Evolutionary conservation across 2,888 invertebrate species (phyloP), one percentile per base, ranked within the genome.

Genomic region (Suillia variegata): DNA sequence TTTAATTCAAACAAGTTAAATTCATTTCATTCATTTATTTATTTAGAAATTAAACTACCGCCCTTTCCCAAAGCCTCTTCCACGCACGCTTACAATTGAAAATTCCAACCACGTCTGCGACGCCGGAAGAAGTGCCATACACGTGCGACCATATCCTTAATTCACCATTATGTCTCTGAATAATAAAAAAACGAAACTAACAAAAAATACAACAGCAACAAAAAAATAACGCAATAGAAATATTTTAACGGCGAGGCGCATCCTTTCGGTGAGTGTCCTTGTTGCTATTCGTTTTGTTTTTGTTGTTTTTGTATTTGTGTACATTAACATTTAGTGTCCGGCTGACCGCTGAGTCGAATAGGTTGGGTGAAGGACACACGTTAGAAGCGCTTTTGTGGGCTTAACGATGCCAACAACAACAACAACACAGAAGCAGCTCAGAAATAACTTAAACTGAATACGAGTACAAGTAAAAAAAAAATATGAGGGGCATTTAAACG

Each of bases 401-500:
- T 45, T 45, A 18, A 45, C 45, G 45, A 45, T 45, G 20, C 45
- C 45, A 38, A 3, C 38, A n/a, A 38, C 38, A 38, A 38, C 15
- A 13, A 13, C 38, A 38, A 38, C 45, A 45, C 33, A 47, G 13
- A 17, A 54, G 15, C 58, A 55, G 56, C 38, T 56, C 58, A 65
- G 56, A 63, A 54, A 58, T 56, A 64, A 62, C 64, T 61, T 17
- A 17, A 45, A 20, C 45, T 6, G 45, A 8, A n/a, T n/a, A 38
- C 8, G 38, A n/a, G n/a, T n/a, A n/a, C n/a, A n/a, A n/a, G n/a
- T n/a, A n/a, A n/a, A n/a, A n/a, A n/a, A n/a, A n/a, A n/a, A 13
- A n/a, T n/a, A 38, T 6, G 4, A 38, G 38, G 12, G 12, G 38
- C 38, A 45, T 8, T 20, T n/a, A n/a, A 38, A 45, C 45, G 18